phyloP scores from a whole-genome alignment of 2,113 vertebrate genomes.

The Brachirus orientalis region DNA sequence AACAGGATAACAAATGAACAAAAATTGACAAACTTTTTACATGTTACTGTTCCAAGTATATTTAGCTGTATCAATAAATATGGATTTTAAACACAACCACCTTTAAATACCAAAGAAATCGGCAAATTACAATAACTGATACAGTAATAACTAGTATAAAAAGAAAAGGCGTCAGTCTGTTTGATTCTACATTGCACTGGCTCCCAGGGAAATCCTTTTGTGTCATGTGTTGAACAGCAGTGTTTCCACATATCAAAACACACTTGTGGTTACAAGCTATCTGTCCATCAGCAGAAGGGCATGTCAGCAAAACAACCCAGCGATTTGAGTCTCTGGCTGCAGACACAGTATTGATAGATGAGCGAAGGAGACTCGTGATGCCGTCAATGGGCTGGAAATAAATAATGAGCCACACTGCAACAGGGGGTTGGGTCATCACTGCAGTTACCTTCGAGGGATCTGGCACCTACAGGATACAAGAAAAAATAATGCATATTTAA shows the following conservation, averaged over 20 bases:
- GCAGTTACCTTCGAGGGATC: conserved; percentile 82
- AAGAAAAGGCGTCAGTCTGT: conserved; percentile 63
- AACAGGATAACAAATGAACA: conserved; percentile 16
- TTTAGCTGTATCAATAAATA: conserved; percentile 74
- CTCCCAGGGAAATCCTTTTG: conserved; percentile 70
- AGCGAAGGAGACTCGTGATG: conserved; percentile 62
- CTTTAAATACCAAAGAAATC: conserved; percentile 68
- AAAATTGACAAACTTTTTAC: conserved; percentile 36
- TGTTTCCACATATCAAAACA: conserved; percentile 63
- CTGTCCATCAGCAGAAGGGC: conserved; percentile 48
- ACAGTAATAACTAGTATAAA: conserved; percentile 57
- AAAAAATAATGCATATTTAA: neutral
- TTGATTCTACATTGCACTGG: conserved; percentile 78
- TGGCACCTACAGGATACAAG: conserved; percentile 75
- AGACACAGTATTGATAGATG: conserved; percentile 60
- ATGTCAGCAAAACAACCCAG: conserved; percentile 64
- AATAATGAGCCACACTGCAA: conserved; percentile 62
- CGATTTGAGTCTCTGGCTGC: conserved; percentile 61
- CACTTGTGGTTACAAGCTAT: conserved; percentile 59
- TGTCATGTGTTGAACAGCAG: conserved; percentile 61
- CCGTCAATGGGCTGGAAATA: conserved; percentile 70
- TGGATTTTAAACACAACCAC: conserved; percentile 53
- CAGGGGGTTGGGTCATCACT: conserved; percentile 47
- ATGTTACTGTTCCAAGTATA: conserved; percentile 56
- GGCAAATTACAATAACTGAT: conserved; percentile 56